Percentiles rank a stretch among this genome's conserved stretches.
Evolutionary conservation across 1,140 invertebrate species (phyloP).

Genomic region (Holcopasites calliopsidis): DNA sequence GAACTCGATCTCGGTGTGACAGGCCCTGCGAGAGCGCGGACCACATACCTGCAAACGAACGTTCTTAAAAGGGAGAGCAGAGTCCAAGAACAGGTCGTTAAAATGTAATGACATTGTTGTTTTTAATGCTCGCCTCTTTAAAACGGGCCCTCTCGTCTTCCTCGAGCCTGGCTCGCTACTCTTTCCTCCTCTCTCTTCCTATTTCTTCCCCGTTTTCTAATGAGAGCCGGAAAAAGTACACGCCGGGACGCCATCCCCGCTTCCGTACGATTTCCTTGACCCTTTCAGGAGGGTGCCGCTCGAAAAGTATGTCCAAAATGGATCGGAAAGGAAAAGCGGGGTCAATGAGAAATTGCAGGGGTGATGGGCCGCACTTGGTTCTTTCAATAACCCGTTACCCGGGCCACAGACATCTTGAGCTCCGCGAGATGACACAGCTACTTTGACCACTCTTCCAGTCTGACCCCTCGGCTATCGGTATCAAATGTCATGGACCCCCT

Average conservation of each 20-base stretch:
- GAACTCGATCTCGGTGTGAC: conserved; percentile 29
- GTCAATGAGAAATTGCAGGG: too few species aligned
- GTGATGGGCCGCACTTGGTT: neutral
- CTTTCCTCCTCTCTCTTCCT: conserved; percentile 34
- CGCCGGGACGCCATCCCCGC: conserved; percentile 12
- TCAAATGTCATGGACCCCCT: conserved; percentile 23
- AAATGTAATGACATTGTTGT: conserved; percentile 75
- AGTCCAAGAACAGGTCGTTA: conserved; percentile 72
- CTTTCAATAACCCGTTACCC: conserved; percentile 28
- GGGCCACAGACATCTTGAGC: neutral
- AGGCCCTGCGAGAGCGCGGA: conserved; percentile 49
- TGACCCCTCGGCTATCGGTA: conserved; percentile 21
- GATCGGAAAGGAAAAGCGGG: neutral
- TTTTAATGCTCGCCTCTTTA: conserved; percentile 73
- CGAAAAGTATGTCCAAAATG: neutral
- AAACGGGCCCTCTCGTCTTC: conserved; percentile 65
- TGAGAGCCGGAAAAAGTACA: conserved; percentile 13
- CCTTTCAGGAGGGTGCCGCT: neutral
- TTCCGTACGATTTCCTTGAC: neutral
- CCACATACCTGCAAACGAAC: conserved; percentile 70
- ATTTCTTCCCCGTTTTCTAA: conserved; percentile 37
- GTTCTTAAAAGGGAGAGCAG: conserved; percentile 66
- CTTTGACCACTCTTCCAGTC: conserved; percentile 16
- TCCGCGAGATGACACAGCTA: conserved; percentile 34
- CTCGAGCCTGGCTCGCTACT: conserved; percentile 55